phyloP scores from a whole-genome alignment of 2,888 invertebrate genomes.

The Osmoderma eremita region DNA sequence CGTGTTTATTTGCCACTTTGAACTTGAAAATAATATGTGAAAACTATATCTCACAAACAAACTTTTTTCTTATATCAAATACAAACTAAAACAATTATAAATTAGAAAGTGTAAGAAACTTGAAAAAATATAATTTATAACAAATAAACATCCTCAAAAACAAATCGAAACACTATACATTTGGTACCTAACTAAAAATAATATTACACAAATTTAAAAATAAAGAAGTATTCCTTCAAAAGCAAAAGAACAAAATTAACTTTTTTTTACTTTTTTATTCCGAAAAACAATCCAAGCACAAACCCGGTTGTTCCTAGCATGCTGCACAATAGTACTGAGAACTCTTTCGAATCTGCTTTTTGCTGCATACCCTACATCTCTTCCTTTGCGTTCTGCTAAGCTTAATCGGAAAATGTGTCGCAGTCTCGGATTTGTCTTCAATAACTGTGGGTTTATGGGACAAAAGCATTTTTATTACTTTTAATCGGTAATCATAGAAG shows the following conservation, averaged over 20 bases:
- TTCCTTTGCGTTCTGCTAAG: slow-evolving; percentile 15
- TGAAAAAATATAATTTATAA: too few species aligned
- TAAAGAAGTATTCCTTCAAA: slow-evolving; percentile 17
- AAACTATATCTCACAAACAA: too few species aligned
- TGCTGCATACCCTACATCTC: slow-evolving; percentile 16
- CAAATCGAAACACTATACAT: slow-evolving; percentile 16
- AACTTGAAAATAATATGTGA: too few species aligned
- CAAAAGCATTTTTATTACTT: too few species aligned
- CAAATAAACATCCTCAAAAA: slow-evolving; percentile 12
- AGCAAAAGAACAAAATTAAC: slow-evolving; percentile 13
- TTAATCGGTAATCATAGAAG: too few species aligned
- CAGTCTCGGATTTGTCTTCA: neutral
- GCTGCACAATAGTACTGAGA: slow-evolving; percentile 3
- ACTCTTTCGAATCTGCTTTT: slow-evolving; percentile 15
- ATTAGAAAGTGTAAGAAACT: too few species aligned
- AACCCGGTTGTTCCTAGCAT: slow-evolving; percentile 10
- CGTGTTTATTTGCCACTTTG: too few species aligned
- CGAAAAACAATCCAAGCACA: slow-evolving; percentile 8
- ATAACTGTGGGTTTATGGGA: neutral
- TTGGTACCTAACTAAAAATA: slow-evolving; percentile 12
- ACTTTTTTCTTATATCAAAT: too few species aligned
- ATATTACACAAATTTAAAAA: slow-evolving; percentile 13
- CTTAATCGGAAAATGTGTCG: slow-evolving; percentile 13
- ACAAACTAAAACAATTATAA: too few species aligned
- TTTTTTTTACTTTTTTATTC: slow-evolving; percentile 8